Conservation (phyloP, 1,140 invertebrate genomes). For the Trichonephila clavipes region DNA sequence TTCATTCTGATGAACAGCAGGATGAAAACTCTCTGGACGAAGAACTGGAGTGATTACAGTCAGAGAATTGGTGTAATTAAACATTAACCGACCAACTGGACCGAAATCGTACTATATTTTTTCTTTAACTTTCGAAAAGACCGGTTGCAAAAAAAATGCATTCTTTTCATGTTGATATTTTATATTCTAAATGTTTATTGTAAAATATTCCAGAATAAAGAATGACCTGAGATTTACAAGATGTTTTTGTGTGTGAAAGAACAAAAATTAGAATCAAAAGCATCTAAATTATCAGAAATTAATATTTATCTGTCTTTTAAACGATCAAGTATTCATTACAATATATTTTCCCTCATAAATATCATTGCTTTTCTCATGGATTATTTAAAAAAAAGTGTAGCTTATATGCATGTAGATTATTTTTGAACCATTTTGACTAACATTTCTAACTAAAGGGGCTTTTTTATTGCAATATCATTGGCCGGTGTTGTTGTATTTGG, state of each 20-base stretch:
- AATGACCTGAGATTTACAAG: background rate
- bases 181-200: background rate
- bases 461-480: too few species aligned
- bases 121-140: background rate
- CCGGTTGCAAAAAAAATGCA: background rate
- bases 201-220: background rate
- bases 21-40: conserved; percentile 33
- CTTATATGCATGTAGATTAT: too few species aligned
- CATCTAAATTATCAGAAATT: too few species aligned
- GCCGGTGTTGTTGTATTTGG: too few species aligned
- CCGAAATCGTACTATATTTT: background rate
- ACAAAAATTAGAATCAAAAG: too few species aligned
- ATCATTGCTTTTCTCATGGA: too few species aligned
- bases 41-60: background rate
- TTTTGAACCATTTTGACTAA: too few species aligned
- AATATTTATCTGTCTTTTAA: too few species aligned
- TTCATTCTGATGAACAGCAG: conserved; percentile 44
- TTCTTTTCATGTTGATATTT: conserved; percentile 28
- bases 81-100: background rate
- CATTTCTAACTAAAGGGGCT: too few species aligned
- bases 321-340: too few species aligned
- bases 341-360: too few species aligned
- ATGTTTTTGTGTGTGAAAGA: background rate
- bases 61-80: background rate
- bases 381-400: too few species aligned